phyloP scores from a whole-genome alignment of 2,113 vertebrate species.

The Edolisoma coerulescens region DNA sequence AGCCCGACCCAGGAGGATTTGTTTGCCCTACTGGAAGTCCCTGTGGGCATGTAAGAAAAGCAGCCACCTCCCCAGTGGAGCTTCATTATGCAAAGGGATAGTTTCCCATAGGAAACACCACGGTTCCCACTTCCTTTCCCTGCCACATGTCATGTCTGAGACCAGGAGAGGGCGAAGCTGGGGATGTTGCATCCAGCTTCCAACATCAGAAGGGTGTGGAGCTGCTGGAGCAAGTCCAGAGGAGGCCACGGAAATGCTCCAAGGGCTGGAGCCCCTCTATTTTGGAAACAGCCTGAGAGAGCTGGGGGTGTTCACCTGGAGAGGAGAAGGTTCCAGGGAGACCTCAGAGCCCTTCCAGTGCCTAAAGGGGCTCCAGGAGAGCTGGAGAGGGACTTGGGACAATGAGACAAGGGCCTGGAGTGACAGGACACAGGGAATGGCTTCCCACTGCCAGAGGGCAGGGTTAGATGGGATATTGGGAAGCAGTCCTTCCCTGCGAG shows the following conservation, averaged over 20 bases:
- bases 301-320: neutral
- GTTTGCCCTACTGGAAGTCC: neutral
- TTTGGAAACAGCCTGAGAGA: neutral
- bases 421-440: accelerated
- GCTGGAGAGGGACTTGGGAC: neutral
- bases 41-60: neutral
- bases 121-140: neutral
- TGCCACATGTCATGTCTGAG: accelerated
- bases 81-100: neutral
- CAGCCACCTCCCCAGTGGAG: neutral
- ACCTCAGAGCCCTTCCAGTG: neutral
- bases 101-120: conserved; percentile 3
- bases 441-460: neutral
- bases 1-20: neutral
- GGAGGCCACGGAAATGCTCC: neutral
- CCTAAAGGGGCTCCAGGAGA: neutral
- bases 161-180: neutral
- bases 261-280: neutral
- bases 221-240: neutral
- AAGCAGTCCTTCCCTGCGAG: neutral
- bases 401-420: neutral
- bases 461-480: accelerated
- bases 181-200: neutral
- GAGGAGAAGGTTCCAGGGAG: neutral
- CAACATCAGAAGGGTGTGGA: accelerated